Base-by-base conservation (phyloP, 2,113 vertebrate species). In the Macquaria australasica region DNA sequence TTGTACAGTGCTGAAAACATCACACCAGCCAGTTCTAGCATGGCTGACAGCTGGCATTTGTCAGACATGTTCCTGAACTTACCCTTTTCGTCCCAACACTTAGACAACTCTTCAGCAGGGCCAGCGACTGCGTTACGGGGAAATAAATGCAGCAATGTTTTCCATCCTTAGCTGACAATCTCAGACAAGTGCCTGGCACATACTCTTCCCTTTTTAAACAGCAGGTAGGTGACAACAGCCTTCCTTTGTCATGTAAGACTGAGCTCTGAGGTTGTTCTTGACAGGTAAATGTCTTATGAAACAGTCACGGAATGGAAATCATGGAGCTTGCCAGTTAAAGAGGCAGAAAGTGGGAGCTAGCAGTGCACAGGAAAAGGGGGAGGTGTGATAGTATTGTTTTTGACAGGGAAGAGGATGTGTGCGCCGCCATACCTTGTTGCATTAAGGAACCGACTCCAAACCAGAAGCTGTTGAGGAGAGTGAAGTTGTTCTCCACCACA, bases 381-480 rank as follows among this genome's bases (percentile, higher is more conserved):
- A 45, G 70, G 75, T 23, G 53, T 88, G 82, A 85, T 43, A 15
- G 68, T 62, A 89, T 86, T 79, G 82, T 80, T 89, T 89, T 48
- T 91, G 88, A 92, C 86, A 87, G 71, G 73, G 8, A 81, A 68
- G 60, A 50, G 71, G 64, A 80, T 25, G 59, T 68, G 55, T 18
- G 70, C 5, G 2, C 51, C 23, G 15, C 48, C 64, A 0, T 96
- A 99, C 98, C 98, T 99, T 99, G 98, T 89, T 99, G 98, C 98
- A 99, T 99, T 82, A 99, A 94, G 1, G 98, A 98, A 31, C 98
- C 98, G 75, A 99, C 98, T 78, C 98, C 98, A 0, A 99, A 99
- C 98, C 98, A 99, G 95, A 99, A 99, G 95, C 98, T 99, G 96
- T 99, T 99, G 20, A 99, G 84, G 9, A 99, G 96, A 37, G 98